Conservation (phyloP, 1,140 invertebrate genomes). For the Condylostylus longicornis region DNA sequence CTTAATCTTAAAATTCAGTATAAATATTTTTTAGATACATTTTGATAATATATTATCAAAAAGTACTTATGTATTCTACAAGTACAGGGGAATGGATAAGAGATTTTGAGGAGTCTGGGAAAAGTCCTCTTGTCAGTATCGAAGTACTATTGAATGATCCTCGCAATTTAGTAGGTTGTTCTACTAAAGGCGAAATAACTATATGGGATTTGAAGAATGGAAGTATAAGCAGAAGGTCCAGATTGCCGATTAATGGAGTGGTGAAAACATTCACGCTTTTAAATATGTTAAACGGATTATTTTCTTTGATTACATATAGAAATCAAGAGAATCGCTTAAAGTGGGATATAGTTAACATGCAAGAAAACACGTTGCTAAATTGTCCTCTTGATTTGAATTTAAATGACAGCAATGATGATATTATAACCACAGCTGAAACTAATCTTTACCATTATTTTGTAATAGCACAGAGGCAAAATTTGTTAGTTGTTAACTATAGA, state of each 20-base stretch:
- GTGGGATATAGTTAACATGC: constrained; percentile 19
- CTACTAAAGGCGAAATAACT: constrained; percentile 35
- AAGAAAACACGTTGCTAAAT: constrained; percentile 6
- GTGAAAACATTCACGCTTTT: constrained; percentile 16
- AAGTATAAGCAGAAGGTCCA: constrained; percentile 30
- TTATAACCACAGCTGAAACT: constrained; percentile 5
- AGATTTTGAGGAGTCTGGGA: constrained; percentile 37
- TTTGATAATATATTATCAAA: constrained; percentile 39
- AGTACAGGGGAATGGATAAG: constrained; percentile 36
- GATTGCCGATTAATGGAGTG: constrained; percentile 21
- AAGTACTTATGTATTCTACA: constrained; percentile 44
- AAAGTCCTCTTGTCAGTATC: constrained; percentile 36
- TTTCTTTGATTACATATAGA: constrained; percentile 14
- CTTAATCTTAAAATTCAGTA: background rate
- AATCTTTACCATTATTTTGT: constrained; percentile 21
- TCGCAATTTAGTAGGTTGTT: constrained; percentile 38
- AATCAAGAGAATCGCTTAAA: constrained; percentile 4
- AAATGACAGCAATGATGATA: too few species aligned
- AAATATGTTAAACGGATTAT: constrained; percentile 20
- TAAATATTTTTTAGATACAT: constrained; percentile 33
- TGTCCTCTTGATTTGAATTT: constrained; percentile 12
- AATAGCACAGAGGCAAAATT: constrained; percentile 19
- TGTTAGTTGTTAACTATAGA: constrained; percentile 29
- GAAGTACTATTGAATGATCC: constrained; percentile 30
- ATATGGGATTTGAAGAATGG: constrained; percentile 40